These are phyloP conservation scores for Achlya flavicornis DNA, from an alignment of 2,888 invertebrate genomes.

Conservation along the genomic window DNA sequence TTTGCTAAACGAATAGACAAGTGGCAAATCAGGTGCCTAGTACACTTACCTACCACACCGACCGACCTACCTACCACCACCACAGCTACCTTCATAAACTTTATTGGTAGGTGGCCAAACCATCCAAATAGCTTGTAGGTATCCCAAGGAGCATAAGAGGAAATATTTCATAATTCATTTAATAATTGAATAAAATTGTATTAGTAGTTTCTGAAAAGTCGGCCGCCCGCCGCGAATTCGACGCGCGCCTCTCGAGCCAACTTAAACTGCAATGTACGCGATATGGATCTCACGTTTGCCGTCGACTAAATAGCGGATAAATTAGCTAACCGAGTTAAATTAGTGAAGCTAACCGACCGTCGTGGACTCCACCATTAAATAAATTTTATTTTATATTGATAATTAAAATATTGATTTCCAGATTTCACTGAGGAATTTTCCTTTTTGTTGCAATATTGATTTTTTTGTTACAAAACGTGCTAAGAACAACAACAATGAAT, in stretches of 20 bases:
- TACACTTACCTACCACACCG: no score
- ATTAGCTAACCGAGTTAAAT: slow-evolving; percentile 77
- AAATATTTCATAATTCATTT: background rate
- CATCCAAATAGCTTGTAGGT: background rate
- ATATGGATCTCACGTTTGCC: slow-evolving; percentile 81
- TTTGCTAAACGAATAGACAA: no score
- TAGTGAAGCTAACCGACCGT: slow-evolving; percentile 56
- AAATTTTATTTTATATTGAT: slow-evolving; percentile 24
- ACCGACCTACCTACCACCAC: no score
- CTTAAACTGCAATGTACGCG: slow-evolving; percentile 65
- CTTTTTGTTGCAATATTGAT: no score
- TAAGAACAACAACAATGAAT: no score
- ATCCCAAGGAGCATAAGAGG: background rate
- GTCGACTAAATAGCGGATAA: slow-evolving; percentile 77
- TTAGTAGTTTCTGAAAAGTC: slow-evolving; percentile 39
- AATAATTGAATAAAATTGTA: slow-evolving; percentile 5
- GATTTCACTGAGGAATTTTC: no score
- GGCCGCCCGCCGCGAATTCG: slow-evolving; percentile 70
- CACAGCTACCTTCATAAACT: no score
- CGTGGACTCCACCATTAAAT: slow-evolving; percentile 37
- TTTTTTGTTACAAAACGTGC: no score
- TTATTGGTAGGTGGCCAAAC: no score
- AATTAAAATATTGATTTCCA: no score
- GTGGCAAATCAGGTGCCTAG: no score
- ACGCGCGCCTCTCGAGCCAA: slow-evolving; percentile 62